Conservation (phyloP, 2,888 invertebrate genomes). For the Lamellibrachia columna region DNA sequence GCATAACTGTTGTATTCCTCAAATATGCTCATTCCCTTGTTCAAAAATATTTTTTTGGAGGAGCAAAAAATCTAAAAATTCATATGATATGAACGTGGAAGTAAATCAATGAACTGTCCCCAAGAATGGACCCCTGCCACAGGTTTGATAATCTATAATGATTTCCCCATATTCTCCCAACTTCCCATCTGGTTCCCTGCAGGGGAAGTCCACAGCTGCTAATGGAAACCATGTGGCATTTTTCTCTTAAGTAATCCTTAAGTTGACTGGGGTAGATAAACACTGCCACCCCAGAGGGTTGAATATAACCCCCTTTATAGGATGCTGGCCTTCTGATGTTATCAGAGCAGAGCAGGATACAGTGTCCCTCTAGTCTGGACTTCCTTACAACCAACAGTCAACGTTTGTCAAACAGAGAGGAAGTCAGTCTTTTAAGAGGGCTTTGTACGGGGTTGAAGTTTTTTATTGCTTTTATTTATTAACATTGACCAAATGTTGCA, state of each 20-base stretch:
- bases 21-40: too few species aligned
- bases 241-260: neutral
- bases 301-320: constrained; percentile 16
- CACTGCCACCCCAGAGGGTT: neutral
- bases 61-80: too few species aligned
- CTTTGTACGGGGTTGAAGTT: too few species aligned
- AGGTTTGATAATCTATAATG: neutral
- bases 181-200: neutral
- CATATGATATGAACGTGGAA: too few species aligned
- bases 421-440: too few species aligned
- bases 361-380: neutral
- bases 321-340: constrained; percentile 1
- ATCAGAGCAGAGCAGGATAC: constrained; percentile 5
- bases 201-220: neutral
- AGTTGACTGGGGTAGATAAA: constrained; percentile 7
- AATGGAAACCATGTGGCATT: neutral
- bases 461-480: too few species aligned
- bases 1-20: too few species aligned
- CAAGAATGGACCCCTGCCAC: too few species aligned
- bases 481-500: too few species aligned
- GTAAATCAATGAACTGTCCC: too few species aligned
- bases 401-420: neutral
- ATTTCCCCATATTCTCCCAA: neutral
- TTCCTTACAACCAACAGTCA: neutral
- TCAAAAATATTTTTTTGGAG: too few species aligned